A percentile compares a stretch with the other conserved stretches of the same genome.
These are phyloP conservation scores for Podilymbus podiceps DNA, from an alignment of 2,113 vertebrate genomes.

Conservation along the genomic window DNA sequence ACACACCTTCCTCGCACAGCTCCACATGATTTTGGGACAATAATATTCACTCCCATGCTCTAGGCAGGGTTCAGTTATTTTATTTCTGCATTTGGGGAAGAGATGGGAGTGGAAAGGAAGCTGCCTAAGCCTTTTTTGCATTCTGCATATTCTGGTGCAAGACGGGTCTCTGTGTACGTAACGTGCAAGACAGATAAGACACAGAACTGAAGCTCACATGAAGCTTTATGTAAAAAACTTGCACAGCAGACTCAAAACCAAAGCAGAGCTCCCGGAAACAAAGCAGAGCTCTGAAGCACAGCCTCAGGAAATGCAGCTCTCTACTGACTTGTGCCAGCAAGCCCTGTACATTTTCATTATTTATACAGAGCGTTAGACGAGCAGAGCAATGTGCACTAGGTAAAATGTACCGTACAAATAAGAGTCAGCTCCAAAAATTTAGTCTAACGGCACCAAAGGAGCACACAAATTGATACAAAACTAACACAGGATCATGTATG, in stretches of 20 bases:
- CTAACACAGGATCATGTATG: neutral
- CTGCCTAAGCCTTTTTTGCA: neutral
- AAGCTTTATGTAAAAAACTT: neutral
- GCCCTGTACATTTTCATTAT: constrained; percentile 35
- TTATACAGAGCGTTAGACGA: neutral
- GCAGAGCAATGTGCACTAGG: neutral
- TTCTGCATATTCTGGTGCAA: neutral
- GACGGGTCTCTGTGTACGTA: neutral
- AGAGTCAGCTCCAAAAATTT: neutral
- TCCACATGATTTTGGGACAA: neutral
- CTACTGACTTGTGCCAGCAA: constrained; percentile 29
- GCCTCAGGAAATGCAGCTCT: constrained; percentile 21
- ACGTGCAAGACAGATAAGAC: neutral
- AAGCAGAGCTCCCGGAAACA: neutral
- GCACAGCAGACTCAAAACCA: neutral
- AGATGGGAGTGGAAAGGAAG: neutral
- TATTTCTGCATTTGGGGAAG: neutral
- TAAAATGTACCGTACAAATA: neutral
- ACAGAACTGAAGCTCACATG: neutral
- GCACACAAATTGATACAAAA: neutral
- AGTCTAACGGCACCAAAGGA: neutral
- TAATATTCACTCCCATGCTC: neutral
- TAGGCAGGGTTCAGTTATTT: neutral
- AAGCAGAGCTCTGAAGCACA: constrained; percentile 9
- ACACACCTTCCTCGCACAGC: neutral